Base-by-base conservation (phyloP, 2,113 vertebrate species). In the Picathartes gymnocephalus region DNA sequence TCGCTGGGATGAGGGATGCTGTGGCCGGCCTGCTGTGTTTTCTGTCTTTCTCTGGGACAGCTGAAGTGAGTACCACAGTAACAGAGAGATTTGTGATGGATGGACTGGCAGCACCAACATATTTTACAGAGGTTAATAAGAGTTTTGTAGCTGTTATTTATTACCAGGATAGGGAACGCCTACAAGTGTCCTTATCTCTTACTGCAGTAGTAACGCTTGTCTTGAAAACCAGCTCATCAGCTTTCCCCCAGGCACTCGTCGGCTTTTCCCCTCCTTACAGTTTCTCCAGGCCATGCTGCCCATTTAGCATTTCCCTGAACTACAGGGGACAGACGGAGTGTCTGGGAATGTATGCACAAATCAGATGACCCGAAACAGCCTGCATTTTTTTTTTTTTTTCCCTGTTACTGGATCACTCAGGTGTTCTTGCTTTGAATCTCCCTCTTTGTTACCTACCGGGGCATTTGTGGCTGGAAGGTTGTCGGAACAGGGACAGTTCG, bases 151-250 rank as follows among this genome's bases (percentile, higher is more conserved):
- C 72, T 93, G 86, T 83, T 88, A 72, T 58, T 91, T 85, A 73
- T 92, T 90, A 80, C 81, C 56, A 56, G 51, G 60, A 56, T 54
- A 37, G 85, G 54, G n/a, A 78, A 60, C 0, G 37, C 86, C 92
- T 83, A 62, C 51, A 7, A 3, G 15, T 62, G 61, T 73, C 64
- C 56, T 69, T 93, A 56, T 90, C 84, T 74, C 76, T 57, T 62
- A n/a, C 3, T 90, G 90, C 87, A 88, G 61, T 13, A 70, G 54
- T 70, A 80, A 82, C 0, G 4, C 60, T 82, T 64, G 60, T 24
- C 88, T 86, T 53, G 56, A 74, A 95, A 97, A 83, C 72, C 53
- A 64, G 71, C 86, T 92, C 76, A n/a, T 93, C 88, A 92, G 60
- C 93, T 90, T 94, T 88, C 40, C 71, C 39, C 9, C 40, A 86